These are phyloP conservation scores for Callithrix jacchus DNA, from an alignment of 2,113 vertebrate species.

Conservation along the genomic window DNA sequence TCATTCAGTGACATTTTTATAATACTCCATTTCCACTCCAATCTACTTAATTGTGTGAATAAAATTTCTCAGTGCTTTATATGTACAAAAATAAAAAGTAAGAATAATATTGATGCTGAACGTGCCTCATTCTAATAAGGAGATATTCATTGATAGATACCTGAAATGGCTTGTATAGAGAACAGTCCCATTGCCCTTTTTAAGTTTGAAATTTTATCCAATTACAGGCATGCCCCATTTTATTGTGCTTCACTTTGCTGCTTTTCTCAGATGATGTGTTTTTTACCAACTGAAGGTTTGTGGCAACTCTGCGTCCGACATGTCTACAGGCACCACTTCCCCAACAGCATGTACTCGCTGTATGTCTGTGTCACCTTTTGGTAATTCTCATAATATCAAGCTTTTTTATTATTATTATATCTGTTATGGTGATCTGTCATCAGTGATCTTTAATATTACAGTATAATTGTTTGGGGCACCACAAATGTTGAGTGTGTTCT, in stretches of 20 bases:
- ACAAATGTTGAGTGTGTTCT: neutral
- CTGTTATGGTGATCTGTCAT: neutral
- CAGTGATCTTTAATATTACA: neutral
- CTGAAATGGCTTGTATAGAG: neutral
- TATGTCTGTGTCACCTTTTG: neutral
- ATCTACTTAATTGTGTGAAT: neutral
- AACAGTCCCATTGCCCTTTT: neutral
- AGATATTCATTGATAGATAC: neutral
- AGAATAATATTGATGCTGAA: neutral
- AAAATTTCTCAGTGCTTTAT: neutral
- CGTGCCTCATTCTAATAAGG: neutral
- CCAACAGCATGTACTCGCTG: neutral
- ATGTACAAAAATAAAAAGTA: neutral
- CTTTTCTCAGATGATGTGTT: neutral
- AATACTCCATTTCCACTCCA: neutral
- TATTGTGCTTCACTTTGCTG: neutral
- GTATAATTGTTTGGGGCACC: neutral
- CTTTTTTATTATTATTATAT: neutral
- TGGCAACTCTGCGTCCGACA: neutral
- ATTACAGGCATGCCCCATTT: neutral
- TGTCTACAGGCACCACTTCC: neutral
- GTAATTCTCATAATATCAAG: neutral
- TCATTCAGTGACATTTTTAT: neutral
- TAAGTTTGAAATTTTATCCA: neutral
- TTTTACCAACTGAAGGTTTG: neutral